Evolutionary conservation across 2,888 invertebrate genomes (phyloP).

Genomic region (Phoronis australis): DNA sequence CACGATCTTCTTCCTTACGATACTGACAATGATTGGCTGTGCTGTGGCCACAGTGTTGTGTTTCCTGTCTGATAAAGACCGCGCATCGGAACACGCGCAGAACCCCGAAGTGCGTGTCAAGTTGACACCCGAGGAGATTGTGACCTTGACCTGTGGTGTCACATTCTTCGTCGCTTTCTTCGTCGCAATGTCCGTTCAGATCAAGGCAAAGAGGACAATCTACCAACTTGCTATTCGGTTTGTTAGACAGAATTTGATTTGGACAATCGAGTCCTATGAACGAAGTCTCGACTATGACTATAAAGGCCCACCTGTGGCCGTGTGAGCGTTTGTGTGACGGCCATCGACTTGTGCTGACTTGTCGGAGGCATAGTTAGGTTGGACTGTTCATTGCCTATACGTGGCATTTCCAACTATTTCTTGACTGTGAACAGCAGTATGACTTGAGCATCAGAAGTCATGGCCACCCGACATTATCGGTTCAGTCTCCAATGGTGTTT

Average conservation of each 20-base stretch:
- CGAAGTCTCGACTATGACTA: constrained; percentile 27
- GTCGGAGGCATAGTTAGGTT: no score
- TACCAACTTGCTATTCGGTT: constrained; percentile 54
- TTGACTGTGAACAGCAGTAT: no score
- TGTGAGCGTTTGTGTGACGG: not conserved
- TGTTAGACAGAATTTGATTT: constrained; percentile 53
- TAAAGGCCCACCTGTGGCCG: not conserved
- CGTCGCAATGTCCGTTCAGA: constrained; percentile 58
- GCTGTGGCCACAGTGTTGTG: constrained; percentile 57
- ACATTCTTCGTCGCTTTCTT: constrained; percentile 59
- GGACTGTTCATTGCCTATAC: no score
- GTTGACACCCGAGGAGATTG: constrained; percentile 55
- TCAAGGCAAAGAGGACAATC: constrained; percentile 56
- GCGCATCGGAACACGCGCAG: constrained; percentile 33
- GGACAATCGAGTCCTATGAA: constrained; percentile 55
- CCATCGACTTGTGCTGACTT: no score
- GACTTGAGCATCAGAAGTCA: no score
- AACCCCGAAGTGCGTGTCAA: constrained; percentile 52
- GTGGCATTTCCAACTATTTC: no score
- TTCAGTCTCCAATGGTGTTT: no score
- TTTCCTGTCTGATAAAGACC: constrained; percentile 54
- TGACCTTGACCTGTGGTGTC: constrained; percentile 57
- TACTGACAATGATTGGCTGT: constrained; percentile 56
- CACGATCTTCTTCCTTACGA: constrained; percentile 53
- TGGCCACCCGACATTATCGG: no score